Evolutionary conservation across 1,140 invertebrate genomes (phyloP).

Genomic region (Drosophila virilis): DNA sequence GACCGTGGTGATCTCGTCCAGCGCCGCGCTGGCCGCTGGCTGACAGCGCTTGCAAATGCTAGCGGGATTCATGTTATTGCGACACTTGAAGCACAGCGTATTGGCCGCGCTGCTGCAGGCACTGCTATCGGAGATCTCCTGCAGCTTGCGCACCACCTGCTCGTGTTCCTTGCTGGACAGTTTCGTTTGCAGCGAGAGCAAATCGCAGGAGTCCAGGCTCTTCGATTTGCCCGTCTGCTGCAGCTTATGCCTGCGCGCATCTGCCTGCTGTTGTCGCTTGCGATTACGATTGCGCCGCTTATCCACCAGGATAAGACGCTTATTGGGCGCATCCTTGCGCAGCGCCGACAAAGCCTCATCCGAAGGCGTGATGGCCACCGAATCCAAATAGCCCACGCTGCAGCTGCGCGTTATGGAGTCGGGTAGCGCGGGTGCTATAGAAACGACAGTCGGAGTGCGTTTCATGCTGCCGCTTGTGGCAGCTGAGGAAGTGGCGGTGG

Average conservation of each 20-base stretch:
- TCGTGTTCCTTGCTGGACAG: conserved; percentile 73
- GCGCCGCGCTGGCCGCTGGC: conserved; percentile 9
- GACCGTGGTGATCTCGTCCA: conserved; percentile 62
- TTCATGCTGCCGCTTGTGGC: conserved; percentile 84
- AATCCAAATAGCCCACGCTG: conserved; percentile 93
- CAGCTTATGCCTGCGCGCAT: conserved; percentile 86
- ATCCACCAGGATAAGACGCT: conserved; percentile 90
- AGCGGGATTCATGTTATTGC: conserved; percentile 73
- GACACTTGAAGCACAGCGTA: conserved; percentile 74
- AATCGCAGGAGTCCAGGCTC: conserved; percentile 92
- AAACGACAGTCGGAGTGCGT: conserved; percentile 87
- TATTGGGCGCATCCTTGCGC: conserved; percentile 89
- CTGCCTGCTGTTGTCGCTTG: conserved; percentile 70
- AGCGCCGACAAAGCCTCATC: conserved; percentile 89
- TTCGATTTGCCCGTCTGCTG: conserved; percentile 92
- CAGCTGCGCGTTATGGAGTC: conserved; percentile 92
- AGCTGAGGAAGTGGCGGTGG: conserved; percentile 73
- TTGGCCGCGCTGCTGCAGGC: conserved; percentile 74
- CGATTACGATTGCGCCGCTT: conserved; percentile 85
- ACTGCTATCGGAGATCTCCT: conserved; percentile 81
- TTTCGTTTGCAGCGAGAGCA: conserved; percentile 71
- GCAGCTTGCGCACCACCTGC: conserved; percentile 73
- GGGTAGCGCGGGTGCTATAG: conserved; percentile 86
- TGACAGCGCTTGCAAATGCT: conserved; percentile 76
- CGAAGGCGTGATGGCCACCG: conserved; percentile 90